Evolutionary conservation across 53 echinoderm and acorn worm species (phyloP).

Genomic region (Stichopus horrens): DNA sequence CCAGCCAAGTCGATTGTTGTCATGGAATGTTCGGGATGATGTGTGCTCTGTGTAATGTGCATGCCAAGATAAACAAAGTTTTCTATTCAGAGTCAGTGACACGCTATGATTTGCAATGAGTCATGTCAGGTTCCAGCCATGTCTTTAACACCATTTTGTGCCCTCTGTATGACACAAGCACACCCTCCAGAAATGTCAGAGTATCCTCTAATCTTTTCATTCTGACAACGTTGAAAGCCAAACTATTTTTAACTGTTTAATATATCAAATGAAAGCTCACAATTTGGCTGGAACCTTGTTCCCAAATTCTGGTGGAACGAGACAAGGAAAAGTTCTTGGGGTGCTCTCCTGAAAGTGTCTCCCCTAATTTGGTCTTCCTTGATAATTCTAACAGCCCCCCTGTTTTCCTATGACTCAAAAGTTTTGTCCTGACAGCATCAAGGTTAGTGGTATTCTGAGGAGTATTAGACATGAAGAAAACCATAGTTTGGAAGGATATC

Average conservation of each 20-base stretch:
- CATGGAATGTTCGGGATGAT: background rate
- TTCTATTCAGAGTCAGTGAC: background rate
- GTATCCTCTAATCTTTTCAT: too few species aligned
- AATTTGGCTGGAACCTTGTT: too few species aligned
- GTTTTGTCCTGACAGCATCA: background rate
- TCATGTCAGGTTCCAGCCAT: too few species aligned
- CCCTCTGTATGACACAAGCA: too few species aligned
- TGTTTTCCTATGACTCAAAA: background rate
- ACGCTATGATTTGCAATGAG: too few species aligned
- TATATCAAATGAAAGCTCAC: too few species aligned
- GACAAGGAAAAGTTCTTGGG: too few species aligned
- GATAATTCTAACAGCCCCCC: background rate
- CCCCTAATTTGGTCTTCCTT: background rate
- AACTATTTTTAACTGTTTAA: too few species aligned
- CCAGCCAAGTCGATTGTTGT: background rate
- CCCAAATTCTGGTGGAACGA: too few species aligned
- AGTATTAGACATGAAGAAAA: background rate
- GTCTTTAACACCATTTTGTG: too few species aligned
- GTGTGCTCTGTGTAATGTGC: background rate
- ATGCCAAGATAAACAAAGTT: background rate
- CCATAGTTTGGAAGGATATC: background rate
- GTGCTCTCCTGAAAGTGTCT: background rate
- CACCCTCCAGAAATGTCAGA: too few species aligned
- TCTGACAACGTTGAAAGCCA: too few species aligned
- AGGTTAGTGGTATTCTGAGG: background rate